Conservation (phyloP, 2,797 vertebrate species). For the Platalea minor region DNA sequence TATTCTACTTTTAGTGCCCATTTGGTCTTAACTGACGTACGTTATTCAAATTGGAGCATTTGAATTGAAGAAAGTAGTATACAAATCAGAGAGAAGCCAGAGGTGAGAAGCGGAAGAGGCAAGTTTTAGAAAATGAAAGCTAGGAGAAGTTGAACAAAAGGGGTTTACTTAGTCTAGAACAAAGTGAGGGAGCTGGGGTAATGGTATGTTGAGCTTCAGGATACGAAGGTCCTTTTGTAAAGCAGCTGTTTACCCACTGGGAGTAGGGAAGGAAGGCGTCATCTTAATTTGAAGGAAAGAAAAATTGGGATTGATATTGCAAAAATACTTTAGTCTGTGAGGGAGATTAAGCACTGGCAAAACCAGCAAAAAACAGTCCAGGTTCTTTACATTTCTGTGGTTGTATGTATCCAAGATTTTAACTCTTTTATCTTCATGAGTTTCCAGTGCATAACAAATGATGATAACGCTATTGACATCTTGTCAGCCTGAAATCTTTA, state of each 20-base stretch:
- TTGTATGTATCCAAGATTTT: not conserved
- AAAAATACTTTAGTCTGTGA: not conserved
- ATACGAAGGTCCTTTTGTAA: not conserved
- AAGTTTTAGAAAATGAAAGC: not conserved
- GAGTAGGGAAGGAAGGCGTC: accelerated
- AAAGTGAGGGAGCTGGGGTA: not conserved
- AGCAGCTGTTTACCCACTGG: not conserved
- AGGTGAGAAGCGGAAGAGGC: not conserved
- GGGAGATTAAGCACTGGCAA: not conserved
- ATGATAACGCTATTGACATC: not conserved
- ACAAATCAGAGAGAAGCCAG: not conserved
- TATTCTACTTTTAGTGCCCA: not conserved
- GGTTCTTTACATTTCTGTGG: not conserved
- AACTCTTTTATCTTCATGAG: not conserved
- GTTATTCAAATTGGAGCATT: not conserved
- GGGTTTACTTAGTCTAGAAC: not conserved
- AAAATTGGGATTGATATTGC: not conserved
- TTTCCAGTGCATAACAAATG: not conserved
- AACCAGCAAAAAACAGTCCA: not conserved
- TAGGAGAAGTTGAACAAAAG: not conserved
- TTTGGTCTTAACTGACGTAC: not conserved
- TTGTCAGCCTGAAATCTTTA: not conserved
- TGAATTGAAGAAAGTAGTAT: not conserved
- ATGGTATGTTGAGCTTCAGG: not conserved
- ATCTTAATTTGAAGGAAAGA: not conserved